Evolutionary conservation across 2,797 vertebrate genomes (phyloP), one percentile per base, ranked within the genome.

Genomic region (Paramormyrops hopkinsi): DNA sequence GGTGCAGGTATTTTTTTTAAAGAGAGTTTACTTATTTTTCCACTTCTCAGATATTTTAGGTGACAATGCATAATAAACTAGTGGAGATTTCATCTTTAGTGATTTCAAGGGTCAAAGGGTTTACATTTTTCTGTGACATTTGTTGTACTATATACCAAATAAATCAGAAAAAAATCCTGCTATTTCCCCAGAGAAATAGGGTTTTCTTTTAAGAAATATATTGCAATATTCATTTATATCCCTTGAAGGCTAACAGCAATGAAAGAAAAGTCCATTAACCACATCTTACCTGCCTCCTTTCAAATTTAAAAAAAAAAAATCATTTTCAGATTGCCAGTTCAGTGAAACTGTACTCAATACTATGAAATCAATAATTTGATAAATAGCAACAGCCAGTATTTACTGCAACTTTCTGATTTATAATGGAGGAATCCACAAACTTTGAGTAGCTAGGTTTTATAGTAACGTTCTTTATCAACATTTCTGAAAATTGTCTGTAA

Each of bases 341-440:
- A 89, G 96, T 94, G 92, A 95, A 95, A 95, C 95, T 95, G 93
- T 95, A 95, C 92, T 94, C 93, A 94, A 93, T 93, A 94, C 95
- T 85, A 85, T 25, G 41, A 50, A 50, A 85, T 84, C 46, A 12
- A 84, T 19, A 88, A 54, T 65, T 88, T 85, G 56, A 88, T 62
- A 51, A 85, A 85, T 51, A 90, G 87, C 79, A 62, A 44, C 3
- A 56, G 87, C n/a, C 88, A 48, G 51, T 33, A 79, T 54, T 79
- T 79, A 54, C 48, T 51, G 29, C n/a, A 9, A 22, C 88, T 84
- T 46, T 44, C 5, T 84, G 53, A 54, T 53, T 88, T 82, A 33
- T n/a, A 85, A 51, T 50, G 48, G 41, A 25, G 44, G 41, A 46
- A 50, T 51, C n/a, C 82, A 25, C 29, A 48, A 83, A 17, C 33